Evolutionary conservation across 2,888 invertebrate genomes (phyloP).

Genomic region (Phortica magna): DNA sequence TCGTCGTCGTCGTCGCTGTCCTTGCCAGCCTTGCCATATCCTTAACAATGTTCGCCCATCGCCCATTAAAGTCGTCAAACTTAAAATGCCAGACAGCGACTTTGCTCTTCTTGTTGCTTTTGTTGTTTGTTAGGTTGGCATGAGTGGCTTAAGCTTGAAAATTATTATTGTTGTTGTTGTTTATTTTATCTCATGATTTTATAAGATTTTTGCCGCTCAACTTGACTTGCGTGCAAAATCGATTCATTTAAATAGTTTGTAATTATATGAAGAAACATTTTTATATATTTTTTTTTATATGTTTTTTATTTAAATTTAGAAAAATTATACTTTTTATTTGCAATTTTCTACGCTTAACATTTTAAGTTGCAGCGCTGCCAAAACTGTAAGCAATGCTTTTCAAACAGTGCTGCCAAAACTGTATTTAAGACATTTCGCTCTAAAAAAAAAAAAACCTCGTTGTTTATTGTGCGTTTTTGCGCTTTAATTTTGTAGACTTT

Average conservation of each 20-base stretch:
- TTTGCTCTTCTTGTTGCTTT: slow-evolving; percentile 42
- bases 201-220: slow-evolving; percentile 1
- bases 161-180: slow-evolving; percentile 62
- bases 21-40: too few species aligned
- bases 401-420: slow-evolving; percentile 53
- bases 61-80: slow-evolving; percentile 27
- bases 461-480: not conserved
- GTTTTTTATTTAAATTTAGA: too few species aligned
- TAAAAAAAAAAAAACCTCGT: not conserved
- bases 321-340: not conserved
- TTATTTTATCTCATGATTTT: slow-evolving; percentile 1
- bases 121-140: slow-evolving; percentile 36
- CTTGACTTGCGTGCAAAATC: slow-evolving; percentile 43
- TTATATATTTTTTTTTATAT: not conserved
- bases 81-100: slow-evolving; percentile 61
- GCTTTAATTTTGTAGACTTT: not conserved
- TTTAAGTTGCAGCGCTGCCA: too few species aligned
- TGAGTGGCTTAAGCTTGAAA: slow-evolving; percentile 68
- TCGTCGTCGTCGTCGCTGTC: slow-evolving; percentile 55
- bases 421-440: slow-evolving; percentile 22
- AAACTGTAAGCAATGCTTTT: not conserved
- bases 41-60: not conserved
- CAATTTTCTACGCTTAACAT: not conserved
- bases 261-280: slow-evolving; percentile 43
- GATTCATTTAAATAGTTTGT: slow-evolving; percentile 60